Evolutionary conservation across 92 coral and sea anemone genomes (phyloP), one percentile per base, ranked within the genome.

Genomic region (Virgularia gustaviana): DNA sequence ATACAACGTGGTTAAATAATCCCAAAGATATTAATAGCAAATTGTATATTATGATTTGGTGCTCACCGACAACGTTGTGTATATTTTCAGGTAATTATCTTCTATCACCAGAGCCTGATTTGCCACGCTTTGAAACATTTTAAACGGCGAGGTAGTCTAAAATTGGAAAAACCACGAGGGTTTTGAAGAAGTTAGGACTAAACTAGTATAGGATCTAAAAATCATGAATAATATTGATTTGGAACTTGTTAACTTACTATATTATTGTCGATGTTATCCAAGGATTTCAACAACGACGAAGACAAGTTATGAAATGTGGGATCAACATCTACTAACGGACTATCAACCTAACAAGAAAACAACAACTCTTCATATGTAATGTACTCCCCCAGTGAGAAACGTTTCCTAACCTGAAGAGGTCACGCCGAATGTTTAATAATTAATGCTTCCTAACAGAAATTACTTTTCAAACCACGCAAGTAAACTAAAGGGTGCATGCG

Each of bases 261-360:
- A 24, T 65, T 25, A 8, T 11, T 9, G 19, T 30, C 56, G 6
- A 23, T 10, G 30, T 41, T 18, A 39, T 16, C 54, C 15, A 16
- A 30, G 8, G 47, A 65, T 38, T 53, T 41, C 36, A 25, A 33
- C 18, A 65, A 42, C 11, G 36, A 6, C 6, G 25, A 20, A 49
- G 35, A 39, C 16, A 65, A 29, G 41, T 33, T 65, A 6, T 29
- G 72, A 7, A 65, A 65, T 19, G 72, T 22, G 27, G 12, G 49
- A 42, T 65, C n/a, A n/a, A n/a, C n/a, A n/a, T n/a, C 72, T 38
- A 65, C 49, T 18, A 65, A 41, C 30, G 72, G 72, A 20, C 44
- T 65, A 11, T 65, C 16, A 38, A 65, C 72, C 72, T 65, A 32
- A n/a, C n/a, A n/a, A n/a, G n/a, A n/a, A n/a, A n/a, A n/a, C n/a